Evolutionary conservation across 2,888 invertebrate species (phyloP), one percentile per base, ranked within the genome.

Genomic region (Hirtodrosophila duncani): DNA sequence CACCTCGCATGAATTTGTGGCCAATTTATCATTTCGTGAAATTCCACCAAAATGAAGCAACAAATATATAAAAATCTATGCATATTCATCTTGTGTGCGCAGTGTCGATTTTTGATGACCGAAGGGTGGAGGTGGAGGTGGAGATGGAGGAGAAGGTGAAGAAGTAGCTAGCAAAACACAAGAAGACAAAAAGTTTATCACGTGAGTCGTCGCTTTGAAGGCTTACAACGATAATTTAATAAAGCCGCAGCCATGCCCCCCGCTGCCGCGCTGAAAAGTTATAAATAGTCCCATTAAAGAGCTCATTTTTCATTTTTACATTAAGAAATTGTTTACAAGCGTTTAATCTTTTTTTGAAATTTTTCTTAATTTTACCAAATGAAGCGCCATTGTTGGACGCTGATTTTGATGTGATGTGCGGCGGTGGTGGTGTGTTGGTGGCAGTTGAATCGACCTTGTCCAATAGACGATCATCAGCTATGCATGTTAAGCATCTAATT

Each of bases 21-120:
- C 64, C 75, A 75, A 75, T 75, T 81, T 81, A 81, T 75, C 75
- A 75, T 78, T 63, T 75, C 58, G 46, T 37, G 36, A 81, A 75
- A 75, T 75, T 78, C 81, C 81, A 72, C 75, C 51, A 44, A 26
- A 49, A 39, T 36, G 20, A 26, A 18, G 38, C 65, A 29, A 67
- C 52, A 58, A 56, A 57, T 57, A 46, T 58, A 27, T 58, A 45
- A 60, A 62, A 53, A 67, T 52, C 59, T 52, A 66, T 74, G 63
- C 60, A 80, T 64, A 67, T 80, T 59, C 57, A 68, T 59, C 50
- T 24, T 49, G 24, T 61, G n/a, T n/a, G n/a, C n/a, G 66, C 46
- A 33, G 7, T 9, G 23, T 20, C 20, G 3, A 13, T 13, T 27
- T 33, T n/a, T n/a, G n/a, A n/a, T n/a, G n/a, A n/a, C n/a, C n/a